These are phyloP conservation scores for Myiopsitta monachus DNA, from an alignment of 2,113 vertebrate genomes.

Conservation along the genomic window DNA sequence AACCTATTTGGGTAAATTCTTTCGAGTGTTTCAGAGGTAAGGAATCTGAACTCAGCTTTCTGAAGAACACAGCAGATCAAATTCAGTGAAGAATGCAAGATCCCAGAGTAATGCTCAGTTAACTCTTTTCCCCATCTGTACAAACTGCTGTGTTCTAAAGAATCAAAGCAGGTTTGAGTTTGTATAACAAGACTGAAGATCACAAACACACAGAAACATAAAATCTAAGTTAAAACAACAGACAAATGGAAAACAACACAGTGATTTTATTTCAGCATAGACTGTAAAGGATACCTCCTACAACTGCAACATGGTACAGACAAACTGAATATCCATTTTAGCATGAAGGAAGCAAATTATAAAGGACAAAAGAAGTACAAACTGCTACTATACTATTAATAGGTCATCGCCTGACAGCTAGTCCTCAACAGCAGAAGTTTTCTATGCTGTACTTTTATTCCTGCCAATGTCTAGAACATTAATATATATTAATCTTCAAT, in stretches of 20 bases:
- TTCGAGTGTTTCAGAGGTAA: neutral
- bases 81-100: neutral
- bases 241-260: neutral
- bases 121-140: neutral
- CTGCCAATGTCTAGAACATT: neutral
- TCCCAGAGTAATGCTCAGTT: neutral
- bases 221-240: neutral
- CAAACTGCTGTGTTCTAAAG: neutral
- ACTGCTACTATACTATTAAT: neutral
- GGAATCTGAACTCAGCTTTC: neutral
- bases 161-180: neutral
- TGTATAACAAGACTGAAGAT: neutral
- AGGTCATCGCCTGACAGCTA: neutral
- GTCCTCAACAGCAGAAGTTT: neutral
- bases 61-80: neutral
- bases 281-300: neutral
- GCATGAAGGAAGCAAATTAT: neutral
- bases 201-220: neutral
- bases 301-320: neutral
- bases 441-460: neutral
- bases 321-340: neutral
- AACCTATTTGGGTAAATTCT: neutral
- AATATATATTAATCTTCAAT: neutral
- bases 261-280: neutral
- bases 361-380: neutral